Evolutionary conservation across 2,888 invertebrate species (phyloP), one percentile per base, ranked within the genome.

Genomic region (Acrobasis suavella): DNA sequence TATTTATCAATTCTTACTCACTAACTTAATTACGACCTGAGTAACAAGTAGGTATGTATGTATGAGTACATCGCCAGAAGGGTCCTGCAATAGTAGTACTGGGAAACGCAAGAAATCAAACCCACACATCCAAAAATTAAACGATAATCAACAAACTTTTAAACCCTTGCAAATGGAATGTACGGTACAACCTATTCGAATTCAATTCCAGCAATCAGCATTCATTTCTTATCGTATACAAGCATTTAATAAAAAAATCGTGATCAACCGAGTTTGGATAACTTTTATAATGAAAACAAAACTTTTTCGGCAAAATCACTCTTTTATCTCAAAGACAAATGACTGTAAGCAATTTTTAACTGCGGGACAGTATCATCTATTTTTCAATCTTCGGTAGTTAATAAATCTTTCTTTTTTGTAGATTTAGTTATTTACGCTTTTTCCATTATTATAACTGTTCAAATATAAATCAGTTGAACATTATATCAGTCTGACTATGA

Each of bases 1-100:
- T 89, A 89, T 88, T 89, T 88, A 92, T 91, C 87, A 89, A 90
- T 91, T 85, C 92, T 92, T 93, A 93, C 78, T 67, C 69, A 75
- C 91, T 91, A 91, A 80, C 91, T 91, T 92, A 92, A 87, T 75
- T 89, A 86, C 82, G 86, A 88, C 85, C 86, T 88, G 91, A 89
- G 86, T 91, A 91, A 92, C 91, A 91, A 91, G 86, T 87, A 80
- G 75, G 76, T 85, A 82, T 78, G 80, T 81, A 82, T 79, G 77
- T 75, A 78, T 78, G 80, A 82, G 82, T 78, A 79, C 79, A 76
- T 74, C 60, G 38, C 55, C 64, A 50, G 67, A 66, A 62, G 62
- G 66, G 70, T 69, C 58, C 66, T 42, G 39, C 58, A 62, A 67
- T 60, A 65, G 70, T 70, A 65, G 68, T 66, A 68, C 70, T 66